Conservation (phyloP, 2,888 invertebrate genomes). For the Acanthosepion esculentum region DNA sequence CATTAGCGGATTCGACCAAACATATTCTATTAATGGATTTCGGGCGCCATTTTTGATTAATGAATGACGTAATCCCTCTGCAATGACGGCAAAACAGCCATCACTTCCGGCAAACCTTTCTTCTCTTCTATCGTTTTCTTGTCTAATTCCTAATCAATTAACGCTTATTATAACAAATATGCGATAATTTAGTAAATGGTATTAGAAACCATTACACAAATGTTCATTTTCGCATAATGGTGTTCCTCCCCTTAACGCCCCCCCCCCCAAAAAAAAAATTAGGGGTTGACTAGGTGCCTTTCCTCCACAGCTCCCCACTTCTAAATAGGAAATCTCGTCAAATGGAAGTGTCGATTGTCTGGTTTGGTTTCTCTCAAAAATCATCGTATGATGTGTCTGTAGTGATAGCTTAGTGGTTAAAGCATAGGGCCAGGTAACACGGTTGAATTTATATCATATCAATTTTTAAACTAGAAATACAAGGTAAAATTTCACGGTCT, state of each 20-base stretch:
- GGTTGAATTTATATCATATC: no score
- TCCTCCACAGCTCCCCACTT: neutral
- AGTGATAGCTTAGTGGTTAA: neutral
- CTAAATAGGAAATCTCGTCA: neutral
- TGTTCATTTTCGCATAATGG: neutral
- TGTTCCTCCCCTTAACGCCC: neutral
- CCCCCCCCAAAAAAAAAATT: neutral
- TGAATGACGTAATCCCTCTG: neutral
- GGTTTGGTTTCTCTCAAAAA: neutral
- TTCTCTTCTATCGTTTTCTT: neutral
- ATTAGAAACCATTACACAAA: neutral
- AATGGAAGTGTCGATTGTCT: neutral
- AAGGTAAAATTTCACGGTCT: no score
- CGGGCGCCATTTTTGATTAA: neutral
- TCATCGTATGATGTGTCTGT: neutral
- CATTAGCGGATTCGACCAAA: neutral
- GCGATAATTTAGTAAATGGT: neutral
- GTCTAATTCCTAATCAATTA: neutral
- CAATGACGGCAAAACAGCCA: neutral
- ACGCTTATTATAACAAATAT: neutral
- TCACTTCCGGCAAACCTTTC: neutral
- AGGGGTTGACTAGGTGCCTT: neutral
- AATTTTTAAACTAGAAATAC: no score
- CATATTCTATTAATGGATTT: neutral
- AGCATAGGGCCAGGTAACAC: neutral